These are phyloP conservation scores for Telenomus remus DNA, from an alignment of 1,140 invertebrate genomes.

Conservation along the genomic window DNA sequence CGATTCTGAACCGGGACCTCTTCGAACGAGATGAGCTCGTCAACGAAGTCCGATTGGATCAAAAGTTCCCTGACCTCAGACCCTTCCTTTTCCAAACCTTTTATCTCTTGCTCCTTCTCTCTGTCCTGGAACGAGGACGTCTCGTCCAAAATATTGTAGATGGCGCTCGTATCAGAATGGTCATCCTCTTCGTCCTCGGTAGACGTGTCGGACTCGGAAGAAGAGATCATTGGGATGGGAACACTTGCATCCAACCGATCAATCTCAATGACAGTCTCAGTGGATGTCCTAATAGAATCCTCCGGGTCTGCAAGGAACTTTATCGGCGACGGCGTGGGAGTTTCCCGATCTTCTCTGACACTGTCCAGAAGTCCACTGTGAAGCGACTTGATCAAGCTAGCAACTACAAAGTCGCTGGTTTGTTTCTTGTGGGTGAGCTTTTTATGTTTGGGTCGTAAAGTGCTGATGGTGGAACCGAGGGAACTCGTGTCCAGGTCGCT, in stretches of 20 bases:
- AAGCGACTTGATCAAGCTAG: slow-evolving; percentile 79
- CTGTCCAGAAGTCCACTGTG: slow-evolving; percentile 78
- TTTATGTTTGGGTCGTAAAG: slow-evolving; percentile 65
- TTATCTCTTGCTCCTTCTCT: slow-evolving; percentile 2
- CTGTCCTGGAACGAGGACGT: slow-evolving; percentile 53
- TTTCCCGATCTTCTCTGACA: slow-evolving; percentile 77
- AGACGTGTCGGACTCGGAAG: slow-evolving; percentile 67
- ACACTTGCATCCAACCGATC: neutral
- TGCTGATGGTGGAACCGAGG: slow-evolving; percentile 59
- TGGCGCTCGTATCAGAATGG: slow-evolving; percentile 68
- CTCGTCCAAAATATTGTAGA: slow-evolving; percentile 68
- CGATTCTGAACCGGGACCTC: too few relatives aligned
- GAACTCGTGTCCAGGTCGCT: slow-evolving; percentile 62
- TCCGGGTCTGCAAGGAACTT: slow-evolving; percentile 58
- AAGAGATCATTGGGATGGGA: slow-evolving; percentile 65
- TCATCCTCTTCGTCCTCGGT: slow-evolving; percentile 45
- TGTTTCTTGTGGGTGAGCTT: slow-evolving; percentile 76
- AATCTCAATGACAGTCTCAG: slow-evolving; percentile 26
- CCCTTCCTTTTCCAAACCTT: slow-evolving; percentile 5
- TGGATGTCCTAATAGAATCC: slow-evolving; percentile 34
- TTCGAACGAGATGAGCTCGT: too few relatives aligned
- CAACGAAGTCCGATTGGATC: too few relatives aligned
- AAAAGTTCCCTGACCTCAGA: neutral
- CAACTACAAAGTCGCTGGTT: slow-evolving; percentile 78
- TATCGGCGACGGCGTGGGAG: slow-evolving; percentile 62